A percentile compares a stretch with the other conserved stretches of the same genome.
Evolutionary conservation across 2,888 invertebrate species (phyloP).

Genomic region (Bimastos eiseni): DNA sequence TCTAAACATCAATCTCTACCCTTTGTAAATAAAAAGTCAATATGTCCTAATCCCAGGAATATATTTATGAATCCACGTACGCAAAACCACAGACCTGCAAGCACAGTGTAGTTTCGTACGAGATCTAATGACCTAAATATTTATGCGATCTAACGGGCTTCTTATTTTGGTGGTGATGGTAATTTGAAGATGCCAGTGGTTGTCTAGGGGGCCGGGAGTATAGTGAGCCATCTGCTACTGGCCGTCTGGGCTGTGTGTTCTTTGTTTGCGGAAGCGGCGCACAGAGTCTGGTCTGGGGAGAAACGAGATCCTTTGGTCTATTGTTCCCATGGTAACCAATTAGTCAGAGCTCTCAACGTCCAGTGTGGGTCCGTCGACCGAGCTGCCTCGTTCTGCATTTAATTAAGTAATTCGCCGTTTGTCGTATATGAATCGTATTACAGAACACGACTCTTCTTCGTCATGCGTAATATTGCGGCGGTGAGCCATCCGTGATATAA

Average conservation of each 20-base stretch:
- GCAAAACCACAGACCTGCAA: neutral
- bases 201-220: neutral
- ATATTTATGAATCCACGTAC: neutral
- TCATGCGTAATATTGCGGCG: neutral
- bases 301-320: neutral
- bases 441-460: neutral
- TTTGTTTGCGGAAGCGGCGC: neutral
- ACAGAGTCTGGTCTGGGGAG: neutral
- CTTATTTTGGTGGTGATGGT: neutral
- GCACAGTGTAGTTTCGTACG: neutral
- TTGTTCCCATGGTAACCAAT: slow-evolving; percentile 13
- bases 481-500: slow-evolving; percentile 2
- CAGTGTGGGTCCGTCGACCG: neutral
- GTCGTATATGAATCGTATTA: neutral
- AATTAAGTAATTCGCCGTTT: slow-evolving; percentile 6
- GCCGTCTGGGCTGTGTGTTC: neutral
- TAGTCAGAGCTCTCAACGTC: neutral
- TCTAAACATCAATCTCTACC: too few species aligned
- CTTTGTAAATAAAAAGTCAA: too few species aligned
- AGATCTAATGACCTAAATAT: neutral
- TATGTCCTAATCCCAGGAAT: neutral
- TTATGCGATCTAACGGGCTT: neutral
- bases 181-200: slow-evolving; percentile 13
- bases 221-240: neutral
- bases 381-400: neutral